Percentiles rank a stretch among this genome's conserved stretches.
These are phyloP conservation scores for Mormoops blainvillei DNA, from an alignment of 2,113 vertebrate genomes.

Conservation along the genomic window DNA sequence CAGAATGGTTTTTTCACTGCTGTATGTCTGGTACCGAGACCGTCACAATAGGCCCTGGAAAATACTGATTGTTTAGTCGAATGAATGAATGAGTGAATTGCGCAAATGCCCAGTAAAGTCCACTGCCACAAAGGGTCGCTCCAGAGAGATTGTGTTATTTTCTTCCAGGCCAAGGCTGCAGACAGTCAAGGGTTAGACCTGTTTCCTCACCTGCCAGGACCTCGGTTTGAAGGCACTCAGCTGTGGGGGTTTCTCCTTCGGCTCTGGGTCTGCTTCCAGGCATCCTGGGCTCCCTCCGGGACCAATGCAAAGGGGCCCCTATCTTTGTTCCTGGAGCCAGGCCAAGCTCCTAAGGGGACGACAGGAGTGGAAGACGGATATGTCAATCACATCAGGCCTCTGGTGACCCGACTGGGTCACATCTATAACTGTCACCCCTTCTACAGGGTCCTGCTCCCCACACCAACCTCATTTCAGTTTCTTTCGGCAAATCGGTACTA, in stretches of 20 bases:
- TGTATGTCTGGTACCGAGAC: not conserved
- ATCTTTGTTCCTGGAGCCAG: not conserved
- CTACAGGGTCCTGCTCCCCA: rapidly evolving
- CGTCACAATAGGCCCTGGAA: not conserved
- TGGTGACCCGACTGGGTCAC: not conserved
- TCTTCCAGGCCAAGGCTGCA: not conserved
- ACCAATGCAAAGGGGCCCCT: not conserved
- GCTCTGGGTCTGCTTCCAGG: not conserved
- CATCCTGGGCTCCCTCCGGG: not conserved
- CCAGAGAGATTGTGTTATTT: not conserved
- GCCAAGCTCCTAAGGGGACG: not conserved
- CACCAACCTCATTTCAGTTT: not conserved
- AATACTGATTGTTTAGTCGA: not conserved
- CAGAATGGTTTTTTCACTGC: not conserved
- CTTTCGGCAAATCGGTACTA: not conserved
- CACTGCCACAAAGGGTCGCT: not conserved
- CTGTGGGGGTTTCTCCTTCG: not conserved
- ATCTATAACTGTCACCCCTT: not conserved
- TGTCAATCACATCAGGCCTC: not conserved
- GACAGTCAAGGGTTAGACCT: not conserved
- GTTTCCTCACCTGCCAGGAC: not conserved
- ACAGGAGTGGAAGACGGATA: not conserved
- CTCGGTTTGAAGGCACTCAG: not conserved
- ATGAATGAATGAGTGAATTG: not conserved
- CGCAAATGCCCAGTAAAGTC: not conserved